Conservation (phyloP, 1,140 invertebrate species). For the Nebria ingens region DNA sequence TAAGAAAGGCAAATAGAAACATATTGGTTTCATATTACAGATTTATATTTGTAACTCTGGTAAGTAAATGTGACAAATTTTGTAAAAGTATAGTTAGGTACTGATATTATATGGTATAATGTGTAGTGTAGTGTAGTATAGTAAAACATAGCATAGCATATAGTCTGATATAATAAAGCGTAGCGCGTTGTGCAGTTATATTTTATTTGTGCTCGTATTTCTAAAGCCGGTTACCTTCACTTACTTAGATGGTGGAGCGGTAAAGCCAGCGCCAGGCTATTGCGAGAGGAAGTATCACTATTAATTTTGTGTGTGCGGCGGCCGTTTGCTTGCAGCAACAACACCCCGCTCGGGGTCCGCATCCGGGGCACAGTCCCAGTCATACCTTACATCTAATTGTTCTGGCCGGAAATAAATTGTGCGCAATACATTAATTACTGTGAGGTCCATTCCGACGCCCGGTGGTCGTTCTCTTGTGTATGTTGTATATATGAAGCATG, state of each 20-base stretch:
- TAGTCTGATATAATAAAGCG: no score
- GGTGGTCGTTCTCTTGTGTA: neutral
- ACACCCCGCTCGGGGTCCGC: neutral
- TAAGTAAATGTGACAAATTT: no score
- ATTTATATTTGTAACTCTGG: no score
- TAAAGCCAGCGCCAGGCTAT: neutral
- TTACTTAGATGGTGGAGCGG: neutral
- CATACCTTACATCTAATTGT: constrained; percentile 25
- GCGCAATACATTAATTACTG: constrained; percentile 21
- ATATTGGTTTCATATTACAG: no score
- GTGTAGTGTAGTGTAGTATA: no score
- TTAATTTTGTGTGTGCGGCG: no score
- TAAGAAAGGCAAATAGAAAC: no score
- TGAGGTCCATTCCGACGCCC: neutral
- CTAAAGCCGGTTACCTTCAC: constrained; percentile 7
- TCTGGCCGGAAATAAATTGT: constrained; percentile 24
- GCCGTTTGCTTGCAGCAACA: no score
- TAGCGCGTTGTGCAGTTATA: neutral
- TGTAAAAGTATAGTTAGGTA: no score
- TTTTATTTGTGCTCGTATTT: constrained; percentile 5
- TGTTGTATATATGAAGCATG: neutral
- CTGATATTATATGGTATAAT: no score
- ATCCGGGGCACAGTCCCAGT: constrained; percentile 12
- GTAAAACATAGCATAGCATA: no score
- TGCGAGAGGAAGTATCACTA: neutral